Conservation (phyloP, 2,113 vertebrate genomes). For the Pogona vitticeps region DNA sequence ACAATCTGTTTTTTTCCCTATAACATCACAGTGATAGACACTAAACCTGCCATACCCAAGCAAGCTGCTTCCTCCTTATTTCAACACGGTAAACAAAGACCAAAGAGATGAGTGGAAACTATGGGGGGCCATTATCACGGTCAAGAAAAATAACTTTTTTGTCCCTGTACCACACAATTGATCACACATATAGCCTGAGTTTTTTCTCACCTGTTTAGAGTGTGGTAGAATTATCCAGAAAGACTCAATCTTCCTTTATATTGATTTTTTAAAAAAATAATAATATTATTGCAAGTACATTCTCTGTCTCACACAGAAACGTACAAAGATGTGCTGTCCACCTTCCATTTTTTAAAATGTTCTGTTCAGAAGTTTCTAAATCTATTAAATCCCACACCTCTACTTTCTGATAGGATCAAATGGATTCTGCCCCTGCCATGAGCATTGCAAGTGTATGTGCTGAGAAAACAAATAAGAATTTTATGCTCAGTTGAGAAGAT, state of each 20-base stretch:
- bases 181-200: background rate
- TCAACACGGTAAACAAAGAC: constrained; percentile 5
- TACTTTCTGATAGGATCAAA: too few species aligned
- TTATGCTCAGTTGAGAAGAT: too few species aligned
- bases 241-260: background rate
- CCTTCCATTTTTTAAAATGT: too few species aligned
- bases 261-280: background rate
- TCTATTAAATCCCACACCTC: too few species aligned
- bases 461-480: too few species aligned
- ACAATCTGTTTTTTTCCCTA: constrained; percentile 2
- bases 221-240: constrained; percentile 20
- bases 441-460: too few species aligned
- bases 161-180: background rate
- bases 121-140: constrained; percentile 1
- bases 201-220: constrained; percentile 34
- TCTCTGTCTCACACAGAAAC: constrained; percentile 15
- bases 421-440: too few species aligned
- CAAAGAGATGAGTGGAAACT: constrained; percentile 10
- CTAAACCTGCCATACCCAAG: background rate
- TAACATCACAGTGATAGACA: background rate
- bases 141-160: constrained; percentile 29
- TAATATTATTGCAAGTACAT: background rate
- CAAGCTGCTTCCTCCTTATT: background rate
- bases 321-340: background rate
- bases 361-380: too few species aligned